Base-by-base conservation (phyloP, 1,140 invertebrate species). In the Ceratina calcarata region DNA sequence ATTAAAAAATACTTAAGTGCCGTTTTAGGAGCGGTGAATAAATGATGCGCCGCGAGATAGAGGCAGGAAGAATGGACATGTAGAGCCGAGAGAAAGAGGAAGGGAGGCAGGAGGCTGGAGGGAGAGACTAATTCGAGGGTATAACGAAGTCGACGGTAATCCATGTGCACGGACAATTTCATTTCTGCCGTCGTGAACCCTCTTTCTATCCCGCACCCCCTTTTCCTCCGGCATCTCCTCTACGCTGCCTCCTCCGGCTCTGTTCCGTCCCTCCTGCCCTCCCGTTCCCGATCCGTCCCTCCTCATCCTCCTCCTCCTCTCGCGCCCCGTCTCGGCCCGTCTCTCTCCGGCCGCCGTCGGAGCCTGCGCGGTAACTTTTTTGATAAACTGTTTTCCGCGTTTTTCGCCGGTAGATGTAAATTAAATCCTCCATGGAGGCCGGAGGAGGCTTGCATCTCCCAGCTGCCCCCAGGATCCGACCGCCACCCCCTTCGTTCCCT, bases 371-470 rank as follows among this genome's bases (percentile, higher is more conserved):
- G 80, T 88, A 89, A 89, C 88, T 90, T 90, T 90, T 91, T 90
- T 91, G 88, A 90, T 91, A 90, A 91, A 91, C 89, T 90, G 90
- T 90, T 91, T 90, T 91, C 83, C 87, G 82, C 87, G 86, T 89
- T 91, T 90, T 91, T 90, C 86, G 86, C 86, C 86, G 87, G 86
- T 87, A 86, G 84, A 90, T 89, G 91, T 88, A 89, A 91, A 91
- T 91, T 91, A 91, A 91, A 91, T 91, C 89, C 89, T 88, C 86
- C 79, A 83, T 85, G 85, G 87, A 83, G 71, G 87, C 80, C 83
- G 84, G 76, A 78, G 77, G 78, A 78, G 81, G 62, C 78, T 85
- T 66, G 77, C 79, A 73, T 82, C 77, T 82, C 76, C 62, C 77
- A 53, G 72, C 79, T 85, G 85, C 78, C 75, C 84, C 84, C 76